Evolutionary conservation across 2,888 invertebrate genomes (phyloP).

Genomic region (Aphodius granarius): DNA sequence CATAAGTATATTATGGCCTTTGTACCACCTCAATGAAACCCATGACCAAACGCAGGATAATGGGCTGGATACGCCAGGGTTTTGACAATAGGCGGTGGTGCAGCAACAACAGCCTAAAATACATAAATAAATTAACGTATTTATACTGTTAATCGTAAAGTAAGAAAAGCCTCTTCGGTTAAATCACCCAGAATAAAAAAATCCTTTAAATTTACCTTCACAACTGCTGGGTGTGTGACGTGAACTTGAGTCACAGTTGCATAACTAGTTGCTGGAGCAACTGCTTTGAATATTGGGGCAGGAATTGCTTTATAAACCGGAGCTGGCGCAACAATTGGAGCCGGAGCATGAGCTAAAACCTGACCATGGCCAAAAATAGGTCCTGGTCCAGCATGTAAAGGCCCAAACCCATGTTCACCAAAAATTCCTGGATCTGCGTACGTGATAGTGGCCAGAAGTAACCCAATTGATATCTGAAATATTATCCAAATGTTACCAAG

Average conservation of each 20-base stretch:
- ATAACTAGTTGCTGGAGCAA: slow-evolving; percentile 60
- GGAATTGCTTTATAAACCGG: slow-evolving; percentile 30
- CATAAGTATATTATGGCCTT: slow-evolving; percentile 13
- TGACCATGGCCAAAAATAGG: slow-evolving; percentile 32
- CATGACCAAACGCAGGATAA: slow-evolving; percentile 24
- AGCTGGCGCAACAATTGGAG: slow-evolving; percentile 31
- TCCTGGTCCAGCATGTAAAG: slow-evolving; percentile 25
- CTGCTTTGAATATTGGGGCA: slow-evolving; percentile 40
- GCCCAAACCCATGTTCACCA: slow-evolving; percentile 16
- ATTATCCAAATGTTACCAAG: not conserved
- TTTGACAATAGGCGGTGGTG: slow-evolving; percentile 38
- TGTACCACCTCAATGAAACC: slow-evolving; percentile 16
- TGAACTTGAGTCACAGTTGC: slow-evolving; percentile 57
- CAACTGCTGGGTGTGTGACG: slow-evolving; percentile 46
- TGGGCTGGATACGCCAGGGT: slow-evolving; percentile 32
- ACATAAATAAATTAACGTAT: not conserved
- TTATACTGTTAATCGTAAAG: too few relatives aligned
- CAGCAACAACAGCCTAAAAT: slow-evolving; percentile 39
- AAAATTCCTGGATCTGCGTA: slow-evolving; percentile 23
- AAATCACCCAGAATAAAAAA: too few relatives aligned
- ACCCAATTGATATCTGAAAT: slow-evolving; percentile 8
- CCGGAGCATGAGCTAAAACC: slow-evolving; percentile 32
- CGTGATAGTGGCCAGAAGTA: slow-evolving; percentile 5
- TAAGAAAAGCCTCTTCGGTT: not conserved
- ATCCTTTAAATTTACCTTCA: slow-evolving; percentile 43